Evolutionary conservation across 2,888 invertebrate genomes (phyloP), one percentile per base, ranked within the genome.

Genomic region (Pyralis farinalis): DNA sequence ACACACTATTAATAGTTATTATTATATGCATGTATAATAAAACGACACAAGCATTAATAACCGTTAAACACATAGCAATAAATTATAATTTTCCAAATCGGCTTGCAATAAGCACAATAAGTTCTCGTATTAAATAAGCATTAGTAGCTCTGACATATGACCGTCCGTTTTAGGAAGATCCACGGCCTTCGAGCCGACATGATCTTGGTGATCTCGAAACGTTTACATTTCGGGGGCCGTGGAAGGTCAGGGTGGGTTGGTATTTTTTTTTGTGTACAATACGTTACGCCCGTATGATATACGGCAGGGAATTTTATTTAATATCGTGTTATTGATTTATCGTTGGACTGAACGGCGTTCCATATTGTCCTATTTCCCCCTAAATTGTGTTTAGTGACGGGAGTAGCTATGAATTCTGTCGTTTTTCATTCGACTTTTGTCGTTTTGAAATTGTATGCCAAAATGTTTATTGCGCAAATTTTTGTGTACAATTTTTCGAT

Each of bases 251-350:
- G 31, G 34, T 44, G 60, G 31, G 49, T 39, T 71, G 79, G 83
- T 51, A 67, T 61, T 70, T 73, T 62, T 70, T 73, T 73, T 71
- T 71, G 65, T 64, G 65, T 59, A 71, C 70, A 68, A 65, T 69
- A 63, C 63, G 46, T 38, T 45, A n/a, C n/a, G 53, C 57, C 60
- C 55, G 51, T 71, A 63, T 75, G 77, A 82, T 81, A 78, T 79
- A 81, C 71, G 72, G 61, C 51, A 63, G 67, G 71, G 69, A 72
- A 76, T 79, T 81, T 83, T 82, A 84, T 85, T 83, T 80, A 83
- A 85, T 84, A 85, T 79, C 68, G 67, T 63, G 63, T 69, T 81
- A 84, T 84, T 83, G 84, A 85, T 84, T 84, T 85, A 84, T 84
- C 57, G 67, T 62, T 62, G 50, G 59, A 55, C 60, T 63, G 44